Conservation (phyloP, 2,797 vertebrate species). For the Pseudomugil gertrudae region DNA sequence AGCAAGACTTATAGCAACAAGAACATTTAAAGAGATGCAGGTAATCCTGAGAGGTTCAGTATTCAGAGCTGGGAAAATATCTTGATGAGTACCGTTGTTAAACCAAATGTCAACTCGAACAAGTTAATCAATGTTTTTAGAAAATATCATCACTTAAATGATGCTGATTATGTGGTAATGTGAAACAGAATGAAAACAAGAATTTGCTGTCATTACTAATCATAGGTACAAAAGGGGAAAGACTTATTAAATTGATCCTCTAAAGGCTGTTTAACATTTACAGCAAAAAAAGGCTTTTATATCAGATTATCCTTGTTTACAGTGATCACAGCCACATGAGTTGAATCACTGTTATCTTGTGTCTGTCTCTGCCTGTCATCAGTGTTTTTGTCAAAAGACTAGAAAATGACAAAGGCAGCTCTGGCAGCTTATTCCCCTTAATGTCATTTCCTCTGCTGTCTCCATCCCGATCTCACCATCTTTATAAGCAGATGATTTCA, state of each 20-base stretch:
- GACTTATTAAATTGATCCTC: background rate
- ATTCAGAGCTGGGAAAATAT: background rate
- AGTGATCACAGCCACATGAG: constrained; percentile 21
- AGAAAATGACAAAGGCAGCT: constrained; percentile 44
- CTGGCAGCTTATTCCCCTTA: constrained; percentile 46
- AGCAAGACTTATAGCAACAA: background rate
- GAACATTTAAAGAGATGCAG: background rate
- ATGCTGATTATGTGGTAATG: background rate
- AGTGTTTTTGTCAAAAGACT: constrained; percentile 20
- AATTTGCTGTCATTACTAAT: no score
- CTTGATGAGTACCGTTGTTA: background rate
- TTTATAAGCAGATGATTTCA: constrained; percentile 62
- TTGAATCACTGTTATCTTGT: constrained; percentile 9
- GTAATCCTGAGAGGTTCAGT: no score
- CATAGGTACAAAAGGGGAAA: background rate
- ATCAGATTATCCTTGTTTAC: constrained; percentile 29
- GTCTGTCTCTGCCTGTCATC: constrained; percentile 22
- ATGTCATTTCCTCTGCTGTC: constrained; percentile 48
- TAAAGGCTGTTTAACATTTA: background rate
- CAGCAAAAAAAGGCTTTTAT: constrained; percentile 8
- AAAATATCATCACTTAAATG: background rate
- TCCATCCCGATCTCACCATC: constrained; percentile 24
- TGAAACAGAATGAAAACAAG: no score
- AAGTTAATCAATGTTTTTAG: background rate
- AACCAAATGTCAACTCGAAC: background rate